Evolutionary conservation across 1,140 invertebrate genomes (phyloP).

Genomic region (Saccostrea glomerata): DNA sequence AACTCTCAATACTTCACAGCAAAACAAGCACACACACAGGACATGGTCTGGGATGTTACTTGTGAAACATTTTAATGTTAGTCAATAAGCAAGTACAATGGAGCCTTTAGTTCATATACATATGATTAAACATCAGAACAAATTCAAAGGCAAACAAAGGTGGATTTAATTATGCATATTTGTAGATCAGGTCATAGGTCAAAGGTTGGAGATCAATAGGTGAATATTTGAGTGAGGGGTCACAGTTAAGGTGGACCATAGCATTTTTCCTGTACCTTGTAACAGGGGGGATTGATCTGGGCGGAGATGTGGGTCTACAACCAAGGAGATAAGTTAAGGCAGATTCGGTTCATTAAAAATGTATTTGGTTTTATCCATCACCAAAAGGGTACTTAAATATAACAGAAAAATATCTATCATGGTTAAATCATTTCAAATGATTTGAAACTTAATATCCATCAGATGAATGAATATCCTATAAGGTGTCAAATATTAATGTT

Average conservation of each 20-base stretch:
- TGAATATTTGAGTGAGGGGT: not conserved
- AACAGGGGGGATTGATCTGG: slow-evolving; percentile 15
- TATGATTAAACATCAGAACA: not conserved
- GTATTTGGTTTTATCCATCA: not conserved
- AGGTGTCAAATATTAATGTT: no score
- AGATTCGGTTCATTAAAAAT: not conserved
- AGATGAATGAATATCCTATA: no score
- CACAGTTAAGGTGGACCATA: slow-evolving; percentile 14
- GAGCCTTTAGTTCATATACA: not conserved
- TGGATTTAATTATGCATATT: not conserved
- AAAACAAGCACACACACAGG: not conserved
- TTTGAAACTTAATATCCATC: no score
- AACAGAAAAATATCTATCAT: no score
- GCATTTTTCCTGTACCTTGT: not conserved
- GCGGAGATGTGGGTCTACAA: slow-evolving; percentile 8
- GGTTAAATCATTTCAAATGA: no score
- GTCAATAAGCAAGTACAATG: not conserved
- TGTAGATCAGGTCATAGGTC: slow-evolving; percentile 5
- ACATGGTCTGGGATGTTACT: not conserved
- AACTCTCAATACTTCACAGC: not conserved
- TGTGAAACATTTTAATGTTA: not conserved
- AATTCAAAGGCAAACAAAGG: slow-evolving; percentile 15
- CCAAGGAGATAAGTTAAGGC: not conserved
- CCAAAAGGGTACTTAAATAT: no score
- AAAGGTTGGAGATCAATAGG: not conserved